Evolutionary conservation across 2,797 vertebrate genomes (phyloP), one percentile per base, ranked within the genome.

Genomic region (Brotula barbata): DNA sequence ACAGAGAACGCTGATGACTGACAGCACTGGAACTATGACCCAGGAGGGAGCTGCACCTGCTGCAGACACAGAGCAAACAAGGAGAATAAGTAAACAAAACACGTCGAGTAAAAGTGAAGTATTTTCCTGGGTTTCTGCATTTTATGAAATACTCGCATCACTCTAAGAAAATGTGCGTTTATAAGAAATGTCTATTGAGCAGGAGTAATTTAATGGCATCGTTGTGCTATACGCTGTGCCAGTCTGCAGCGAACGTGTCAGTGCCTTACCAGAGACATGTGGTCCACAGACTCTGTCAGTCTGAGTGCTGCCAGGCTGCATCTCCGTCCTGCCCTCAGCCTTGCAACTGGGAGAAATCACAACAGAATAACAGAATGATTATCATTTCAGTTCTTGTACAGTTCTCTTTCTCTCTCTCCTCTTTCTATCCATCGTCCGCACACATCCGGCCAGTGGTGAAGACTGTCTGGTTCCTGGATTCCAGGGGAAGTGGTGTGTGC

Each of bases 241-340:
- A 22, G 8, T 19, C 16, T 50, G 40, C 15, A 28, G 16, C 3
- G 14, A 44, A 17, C 1, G 25, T 37, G 22, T 22, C 22, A 10
- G 3, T 2, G 19, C 48, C 86, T 66, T 82, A 91, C 91, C 78
- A 13, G 83, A 41, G 14, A 75, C 28, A 45, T 23, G 65, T 8
- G 55, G 61, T 77, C 89, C 90, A 62, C 97, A 99, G 66, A 83
- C 73, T 16, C 85, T 92, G 31, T 99, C 94, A 0, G 91, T 87
- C 40, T 86, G 78, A 16, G 84, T 60, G 0, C 86, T 94, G 52
- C 95, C 97, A 5, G 87, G 83, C 42, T 36, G 33, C 0, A 53
- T 82, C 81, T 94, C 93, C 1, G 31, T 84, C 68, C 87, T 87
- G 74, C 94, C 94, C 43, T 91, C 85, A 36, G 85, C 73, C 52